These are phyloP conservation scores for Prunella himalayana DNA, from an alignment of 2,113 vertebrate genomes.

Conservation along the genomic window DNA sequence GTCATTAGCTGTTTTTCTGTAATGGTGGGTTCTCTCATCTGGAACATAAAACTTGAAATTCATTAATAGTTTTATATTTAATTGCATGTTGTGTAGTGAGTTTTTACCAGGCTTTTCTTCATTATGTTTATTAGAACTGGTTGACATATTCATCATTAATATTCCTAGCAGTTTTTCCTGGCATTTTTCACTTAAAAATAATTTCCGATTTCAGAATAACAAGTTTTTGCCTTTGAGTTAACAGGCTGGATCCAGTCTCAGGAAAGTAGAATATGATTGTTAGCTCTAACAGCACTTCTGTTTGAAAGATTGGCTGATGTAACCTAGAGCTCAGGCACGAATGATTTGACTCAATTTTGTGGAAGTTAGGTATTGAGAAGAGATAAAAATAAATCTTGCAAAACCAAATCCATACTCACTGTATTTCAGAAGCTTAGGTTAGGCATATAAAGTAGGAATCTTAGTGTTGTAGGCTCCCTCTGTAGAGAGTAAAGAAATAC, in stretches of 20 bases:
- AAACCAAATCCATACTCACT: background rate
- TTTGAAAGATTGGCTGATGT: background rate
- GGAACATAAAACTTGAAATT: slow-evolving; percentile 6
- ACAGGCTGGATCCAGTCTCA: background rate
- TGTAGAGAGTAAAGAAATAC: background rate
- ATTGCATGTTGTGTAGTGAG: background rate
- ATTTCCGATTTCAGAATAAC: background rate
- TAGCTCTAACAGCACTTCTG: background rate
- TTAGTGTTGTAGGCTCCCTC: background rate
- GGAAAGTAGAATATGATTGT: background rate
- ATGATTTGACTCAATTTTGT: background rate
- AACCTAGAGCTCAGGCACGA: background rate
- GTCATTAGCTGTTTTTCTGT: background rate
- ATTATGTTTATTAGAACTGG: background rate
- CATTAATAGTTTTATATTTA: slow-evolving; percentile 4
- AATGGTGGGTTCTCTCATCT: background rate
- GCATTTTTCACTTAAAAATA: background rate
- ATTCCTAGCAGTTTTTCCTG: background rate
- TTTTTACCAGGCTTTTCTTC: background rate
- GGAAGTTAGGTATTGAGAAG: background rate
- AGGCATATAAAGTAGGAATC: background rate
- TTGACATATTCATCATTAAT: background rate
- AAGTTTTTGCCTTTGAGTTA: background rate
- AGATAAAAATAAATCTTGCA: slow-evolving; percentile 6
- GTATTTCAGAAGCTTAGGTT: background rate